A percentile compares a stretch with the other conserved stretches of the same genome.
These are phyloP conservation scores for Channallabes apus DNA, from an alignment of 2,797 vertebrate genomes.

Conservation along the genomic window DNA sequence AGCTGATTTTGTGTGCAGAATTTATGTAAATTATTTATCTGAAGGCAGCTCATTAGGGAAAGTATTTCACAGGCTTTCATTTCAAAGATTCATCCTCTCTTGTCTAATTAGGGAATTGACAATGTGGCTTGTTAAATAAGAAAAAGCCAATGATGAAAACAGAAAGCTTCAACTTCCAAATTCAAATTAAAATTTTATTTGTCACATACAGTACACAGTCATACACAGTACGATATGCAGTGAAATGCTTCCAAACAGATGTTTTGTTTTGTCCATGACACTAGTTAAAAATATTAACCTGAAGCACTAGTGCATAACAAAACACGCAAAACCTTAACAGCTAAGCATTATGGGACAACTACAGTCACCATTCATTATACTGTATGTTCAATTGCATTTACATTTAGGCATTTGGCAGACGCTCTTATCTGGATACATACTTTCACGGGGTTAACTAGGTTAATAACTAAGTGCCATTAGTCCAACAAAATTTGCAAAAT, in stretches of 20 bases:
- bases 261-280: background rate
- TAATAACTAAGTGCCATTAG: no score
- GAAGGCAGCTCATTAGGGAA: background rate
- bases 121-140: background rate
- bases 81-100: no score
- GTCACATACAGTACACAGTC: no score
- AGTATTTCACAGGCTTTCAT: background rate
- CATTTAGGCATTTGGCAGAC: no score
- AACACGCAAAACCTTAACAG: background rate
- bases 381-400: no score
- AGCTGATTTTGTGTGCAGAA: background rate
- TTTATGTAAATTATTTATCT: background rate
- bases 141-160: background rate
- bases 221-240: no score
- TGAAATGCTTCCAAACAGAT: background rate
- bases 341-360: background rate
- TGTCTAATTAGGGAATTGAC: background rate
- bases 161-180: background rate
- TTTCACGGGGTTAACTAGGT: no score
- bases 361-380: no score
- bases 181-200: no score
- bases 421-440: no score
- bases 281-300: background rate
- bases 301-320: background rate
- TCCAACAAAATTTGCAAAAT: no score